Evolutionary conservation across 2,113 vertebrate species (phyloP).

Genomic region (Brachirus orientalis): DNA sequence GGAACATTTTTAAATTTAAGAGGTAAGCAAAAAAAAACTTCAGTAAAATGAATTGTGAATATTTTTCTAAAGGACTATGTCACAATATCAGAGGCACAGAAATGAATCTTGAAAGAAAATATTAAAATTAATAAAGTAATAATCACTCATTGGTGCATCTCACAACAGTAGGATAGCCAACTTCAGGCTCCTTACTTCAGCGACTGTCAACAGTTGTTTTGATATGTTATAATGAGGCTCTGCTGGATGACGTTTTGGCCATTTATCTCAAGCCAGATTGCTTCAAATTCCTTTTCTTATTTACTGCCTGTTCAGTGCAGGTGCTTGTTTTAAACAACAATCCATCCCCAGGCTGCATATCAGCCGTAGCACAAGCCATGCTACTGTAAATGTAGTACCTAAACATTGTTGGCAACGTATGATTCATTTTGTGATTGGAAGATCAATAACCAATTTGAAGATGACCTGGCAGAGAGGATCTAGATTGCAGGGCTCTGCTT

Average conservation of each 20-base stretch:
- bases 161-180: slow-evolving; percentile 8
- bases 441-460: slow-evolving; percentile 85
- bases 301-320: slow-evolving; percentile 42
- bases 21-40: too few relatives aligned
- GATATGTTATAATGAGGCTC: slow-evolving; percentile 67
- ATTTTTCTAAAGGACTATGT: background rate
- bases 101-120: slow-evolving; percentile 28
- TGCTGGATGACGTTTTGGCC: slow-evolving; percentile 46
- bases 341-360: slow-evolving; percentile 55
- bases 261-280: slow-evolving; percentile 50
- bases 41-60: background rate
- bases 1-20: slow-evolving; percentile 9
- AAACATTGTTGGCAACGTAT: slow-evolving; percentile 68
- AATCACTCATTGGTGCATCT: slow-evolving; percentile 26
- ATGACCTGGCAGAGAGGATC: slow-evolving; percentile 70
- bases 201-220: slow-evolving; percentile 48
- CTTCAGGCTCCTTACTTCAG: slow-evolving; percentile 51
- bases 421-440: slow-evolving; percentile 78
- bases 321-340: slow-evolving; percentile 58
- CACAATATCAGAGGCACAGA: slow-evolving; percentile 3
- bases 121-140: slow-evolving; percentile 10
- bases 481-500: slow-evolving; percentile 60
- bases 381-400: slow-evolving; percentile 66
- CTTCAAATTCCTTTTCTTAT: slow-evolving; percentile 48
- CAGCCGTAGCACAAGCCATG: slow-evolving; percentile 26